Conservation (phyloP, 2,888 invertebrate genomes). For the Hypsopygia costalis region DNA sequence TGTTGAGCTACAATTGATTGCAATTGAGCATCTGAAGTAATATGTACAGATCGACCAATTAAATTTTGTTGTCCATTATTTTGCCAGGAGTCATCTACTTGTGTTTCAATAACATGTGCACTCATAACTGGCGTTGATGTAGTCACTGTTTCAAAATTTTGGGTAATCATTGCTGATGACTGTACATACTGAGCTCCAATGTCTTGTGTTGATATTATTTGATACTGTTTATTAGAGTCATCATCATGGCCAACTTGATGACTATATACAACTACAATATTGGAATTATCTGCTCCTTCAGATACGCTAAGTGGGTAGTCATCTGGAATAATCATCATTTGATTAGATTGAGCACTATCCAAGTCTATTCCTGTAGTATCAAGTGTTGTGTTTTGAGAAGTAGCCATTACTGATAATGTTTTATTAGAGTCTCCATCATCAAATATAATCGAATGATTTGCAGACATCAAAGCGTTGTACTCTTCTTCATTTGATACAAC, state of each 20-base stretch:
- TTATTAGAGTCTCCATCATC: slow-evolving; percentile 57
- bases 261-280: slow-evolving; percentile 83
- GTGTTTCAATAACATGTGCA: slow-evolving; percentile 51
- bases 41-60: slow-evolving; percentile 29
- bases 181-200: slow-evolving; percentile 61
- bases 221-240: slow-evolving; percentile 77
- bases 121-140: slow-evolving; percentile 70
- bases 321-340: slow-evolving; percentile 83
- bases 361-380: slow-evolving; percentile 56
- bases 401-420: slow-evolving; percentile 58
- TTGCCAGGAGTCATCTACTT: slow-evolving; percentile 54
- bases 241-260: slow-evolving; percentile 66
- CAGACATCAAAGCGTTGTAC: slow-evolving; percentile 66
- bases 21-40: slow-evolving; percentile 27
- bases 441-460: slow-evolving; percentile 69
- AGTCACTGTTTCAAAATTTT: slow-evolving; percentile 63
- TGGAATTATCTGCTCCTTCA: slow-evolving; percentile 75
- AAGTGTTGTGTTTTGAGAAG: slow-evolving; percentile 42
- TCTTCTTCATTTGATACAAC: slow-evolving; percentile 75
- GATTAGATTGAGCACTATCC: slow-evolving; percentile 75
- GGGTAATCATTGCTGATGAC: slow-evolving; percentile 60
- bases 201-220: slow-evolving; percentile 62
- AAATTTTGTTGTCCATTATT: slow-evolving; percentile 36
- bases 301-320: slow-evolving; percentile 79
- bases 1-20: slow-evolving; percentile 25